phyloP scores from a whole-genome alignment of 53 echinoderm and acorn worm genomes.

The Patiria pectinifera region DNA sequence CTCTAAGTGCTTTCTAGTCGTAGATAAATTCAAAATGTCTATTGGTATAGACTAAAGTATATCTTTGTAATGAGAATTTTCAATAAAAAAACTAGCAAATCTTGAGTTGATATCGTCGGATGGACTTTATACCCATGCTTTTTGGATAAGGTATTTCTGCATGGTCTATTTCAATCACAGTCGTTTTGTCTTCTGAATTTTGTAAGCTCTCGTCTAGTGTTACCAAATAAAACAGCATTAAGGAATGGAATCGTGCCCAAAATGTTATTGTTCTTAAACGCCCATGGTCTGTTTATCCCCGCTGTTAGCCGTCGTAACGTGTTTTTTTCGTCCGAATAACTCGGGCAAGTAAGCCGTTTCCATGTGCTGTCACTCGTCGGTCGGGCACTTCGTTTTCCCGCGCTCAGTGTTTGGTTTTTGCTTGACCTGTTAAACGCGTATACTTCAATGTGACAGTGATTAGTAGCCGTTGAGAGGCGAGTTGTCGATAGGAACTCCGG shows the following conservation, averaged over 20 bases:
- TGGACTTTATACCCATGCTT: no score
- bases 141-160: no score
- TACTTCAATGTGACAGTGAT: constrained; percentile 53
- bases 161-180: no score
- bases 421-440: constrained; percentile 33
- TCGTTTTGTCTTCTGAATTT: no score
- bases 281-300: background rate
- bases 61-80: no score
- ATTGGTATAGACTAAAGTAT: no score
- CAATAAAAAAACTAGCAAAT: no score
- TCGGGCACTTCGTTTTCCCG: background rate
- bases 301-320: background rate
- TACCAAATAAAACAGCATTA: background rate
- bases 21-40: no score
- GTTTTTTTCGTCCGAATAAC: background rate
- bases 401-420: constrained; percentile 38
- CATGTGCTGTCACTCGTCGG: background rate
- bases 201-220: background rate
- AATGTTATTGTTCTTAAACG: background rate
- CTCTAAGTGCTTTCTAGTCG: no score
- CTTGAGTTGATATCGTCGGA: no score
- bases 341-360: background rate
- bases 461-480: constrained; percentile 26
- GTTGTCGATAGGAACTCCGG: background rate
- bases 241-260: background rate